Base-by-base conservation (phyloP, 2,888 invertebrate species). In the Dicranocentrus wangi region DNA sequence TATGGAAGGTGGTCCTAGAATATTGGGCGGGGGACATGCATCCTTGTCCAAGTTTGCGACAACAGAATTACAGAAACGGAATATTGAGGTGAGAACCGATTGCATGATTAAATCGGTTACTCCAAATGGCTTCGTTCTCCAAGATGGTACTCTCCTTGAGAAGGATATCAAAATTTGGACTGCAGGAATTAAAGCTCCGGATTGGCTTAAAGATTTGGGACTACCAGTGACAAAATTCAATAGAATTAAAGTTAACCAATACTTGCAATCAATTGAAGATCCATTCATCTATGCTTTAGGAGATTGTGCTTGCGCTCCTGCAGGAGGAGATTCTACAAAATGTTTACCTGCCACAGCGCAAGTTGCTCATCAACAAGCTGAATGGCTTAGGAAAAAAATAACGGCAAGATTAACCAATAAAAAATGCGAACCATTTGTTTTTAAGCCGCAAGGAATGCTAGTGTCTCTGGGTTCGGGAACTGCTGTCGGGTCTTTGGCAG, bases 141-240 rank as follows among this genome's bases (percentile, higher is more conserved):
- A 47, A 10, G 83, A 84, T 51, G 83, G 82, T 0, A 60, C 61
- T 0, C n/a, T 69, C 1, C 25, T 85, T 1, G 65, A 80, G 28
- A 76, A 68, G 25, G 85, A 85, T 28, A 81, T 85, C 1, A 81
- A 79, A 68, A 82, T 85, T 43, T 85, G 85, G 85, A 83, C 85
- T n/a, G 85, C 85, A 7, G 85, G 85, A 7, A 79, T 84, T 15
- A 85, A 82, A 65, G 83, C 82, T 2, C 83, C 83, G 15, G 81
- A 83, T 47, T 85, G 83, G 83, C 61, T 85, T 1, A 69, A 75
- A 8, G 42, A 23, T 8, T n/a, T 83, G 17, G 84, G 82, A 2
- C 80, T 85, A 8, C 66, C 71, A 32, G 69, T 77, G 0, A 80
- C 79, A 21, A 72, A 81, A 39, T 23, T 61, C 15, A 83, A 82